Base-by-base conservation (phyloP, 2,888 invertebrate species). In the Mamestra brassicae region DNA sequence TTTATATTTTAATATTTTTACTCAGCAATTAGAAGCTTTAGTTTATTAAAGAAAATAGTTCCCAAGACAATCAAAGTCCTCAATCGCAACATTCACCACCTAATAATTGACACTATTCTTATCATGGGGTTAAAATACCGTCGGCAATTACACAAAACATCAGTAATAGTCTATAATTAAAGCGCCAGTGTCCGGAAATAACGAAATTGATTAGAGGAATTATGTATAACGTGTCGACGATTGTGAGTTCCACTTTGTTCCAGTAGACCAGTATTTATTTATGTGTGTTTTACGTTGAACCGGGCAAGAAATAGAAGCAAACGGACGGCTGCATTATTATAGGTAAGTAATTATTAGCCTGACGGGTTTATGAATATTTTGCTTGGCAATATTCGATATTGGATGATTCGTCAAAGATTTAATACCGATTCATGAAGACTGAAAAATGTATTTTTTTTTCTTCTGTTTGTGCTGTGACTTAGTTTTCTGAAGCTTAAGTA, bases 111-210 rank as follows among this genome's bases (percentile, higher is more conserved):
- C 55, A 74, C 81, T 60, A 60, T 84, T 80, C 65, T 69, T 58
- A 42, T 64, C 55, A 65, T 2, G 45, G 36, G 38, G 80, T 69
- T 74, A 69, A 64, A 84, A 86, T 70, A 45, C 69, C 52, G 36
- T 38, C 65, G 3, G 61, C 73, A 73, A 78, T 81, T 69, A 81
- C 57, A 71, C 67, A 68, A 76, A 75, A 74, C 74, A 67, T 81
- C 86, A 67, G 75, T 85, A 75, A 84, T 81, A 57, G 69, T 85
- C 47, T 65, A 75, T 54, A 68, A 86, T 86, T 77, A 71, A 64
- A 74, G 54, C n/a, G 8, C n/a, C 17, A 34, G 62, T 57, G 64
- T 73, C 57, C 66, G 64, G 75, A 77, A 80, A 84, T 84, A 84
- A 77, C 26, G n/a, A 66, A 76, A 85, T 65, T 74, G 74, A 79